Evolutionary conservation across 2,888 invertebrate genomes (phyloP), one percentile per base, ranked within the genome.

Genomic region (Eupithecia abbreviata): DNA sequence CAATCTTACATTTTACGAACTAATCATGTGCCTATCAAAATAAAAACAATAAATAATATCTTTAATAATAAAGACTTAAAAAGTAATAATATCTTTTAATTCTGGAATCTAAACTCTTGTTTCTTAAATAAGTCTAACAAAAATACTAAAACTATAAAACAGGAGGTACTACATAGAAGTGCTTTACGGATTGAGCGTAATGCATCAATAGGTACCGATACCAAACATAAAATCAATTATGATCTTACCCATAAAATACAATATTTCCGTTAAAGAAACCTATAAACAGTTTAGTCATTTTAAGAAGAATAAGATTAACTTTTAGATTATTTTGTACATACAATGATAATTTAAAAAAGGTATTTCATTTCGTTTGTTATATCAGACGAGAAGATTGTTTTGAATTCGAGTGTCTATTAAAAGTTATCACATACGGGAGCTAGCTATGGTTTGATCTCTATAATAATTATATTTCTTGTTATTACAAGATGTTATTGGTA

Each of bases 31-130:
- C 78, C 79, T 82, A 83, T 80, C 74, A 81, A 80, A 84, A 86
- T 87, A 87, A 88, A 89, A 90, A 88, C 87, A 89, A 93, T 92
- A 93, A 93, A 92, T 92, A 90, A 91, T 74, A 81, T 89, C 87
- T 87, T 82, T 84, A 84, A 86, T 88, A 88, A 87, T 83, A 84
- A 85, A 90, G 84, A 83, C 79, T 89, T 89, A 87, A 85, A 89
- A 90, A 89, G 86, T 91, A 93, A 90, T 93, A 93, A 94, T 94
- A 94, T 93, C 93, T 91, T 85, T 90, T 90, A 85, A 91, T 93
- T 93, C 91, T 93, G 93, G 92, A 89, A 89, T 88, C 90, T 90
- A 93, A 92, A 92, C 90, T 92, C 91, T 93, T 89, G 83, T 87
- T 88, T 89, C 90, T 89, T 91, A 92, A 93, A 88, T 93, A 92